phyloP scores from a whole-genome alignment of 2,113 vertebrate species.

The Oxyruncus cristatus region DNA sequence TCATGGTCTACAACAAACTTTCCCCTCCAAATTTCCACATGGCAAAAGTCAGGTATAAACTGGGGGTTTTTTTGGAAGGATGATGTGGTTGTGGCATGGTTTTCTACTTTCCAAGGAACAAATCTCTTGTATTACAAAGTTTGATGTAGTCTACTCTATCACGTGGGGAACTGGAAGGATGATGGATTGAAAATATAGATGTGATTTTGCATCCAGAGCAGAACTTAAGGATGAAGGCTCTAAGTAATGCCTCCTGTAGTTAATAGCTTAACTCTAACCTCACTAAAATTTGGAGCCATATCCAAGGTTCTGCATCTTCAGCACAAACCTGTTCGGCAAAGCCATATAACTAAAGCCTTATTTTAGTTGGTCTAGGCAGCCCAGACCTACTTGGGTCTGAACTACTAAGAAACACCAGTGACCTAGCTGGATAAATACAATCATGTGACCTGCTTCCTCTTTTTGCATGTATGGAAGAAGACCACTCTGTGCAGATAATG shows the following conservation, averaged over 20 bases:
- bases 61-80: background rate
- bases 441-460: background rate
- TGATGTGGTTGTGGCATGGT: background rate
- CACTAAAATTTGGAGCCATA: background rate
- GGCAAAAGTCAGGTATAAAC: background rate
- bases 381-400: background rate
- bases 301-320: background rate
- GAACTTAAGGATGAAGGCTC: background rate
- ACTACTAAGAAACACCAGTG: background rate
- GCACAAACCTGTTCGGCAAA: background rate
- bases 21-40: background rate
- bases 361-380: background rate
- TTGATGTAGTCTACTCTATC: background rate
- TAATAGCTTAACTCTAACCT: background rate
- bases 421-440: background rate
- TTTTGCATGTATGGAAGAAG: background rate
- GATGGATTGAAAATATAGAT: background rate
- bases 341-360: background rate
- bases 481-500: background rate
- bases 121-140: background rate
- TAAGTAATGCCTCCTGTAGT: background rate
- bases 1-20: background rate
- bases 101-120: background rate
- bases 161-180: background rate
- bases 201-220: background rate